Evolutionary conservation across 64 coral and sea anemone genomes (phyloP).

Genomic region (Platygyra sinensis): DNA sequence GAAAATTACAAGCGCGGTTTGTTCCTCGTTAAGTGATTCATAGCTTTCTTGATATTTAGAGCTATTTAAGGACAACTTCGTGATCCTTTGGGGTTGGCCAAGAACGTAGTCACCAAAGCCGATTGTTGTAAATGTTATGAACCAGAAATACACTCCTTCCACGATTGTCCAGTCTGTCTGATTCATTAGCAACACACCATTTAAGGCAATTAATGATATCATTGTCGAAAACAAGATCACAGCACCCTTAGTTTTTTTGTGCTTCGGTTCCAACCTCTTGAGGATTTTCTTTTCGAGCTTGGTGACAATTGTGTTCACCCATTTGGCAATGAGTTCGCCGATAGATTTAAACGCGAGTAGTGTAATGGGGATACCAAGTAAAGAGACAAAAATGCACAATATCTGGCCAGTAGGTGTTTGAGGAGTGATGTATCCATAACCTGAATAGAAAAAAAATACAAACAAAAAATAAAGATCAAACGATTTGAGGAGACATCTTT

Average conservation of each 20-base stretch:
- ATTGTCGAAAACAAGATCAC: conserved; percentile 16
- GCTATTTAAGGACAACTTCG: neutral
- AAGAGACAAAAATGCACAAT: neutral
- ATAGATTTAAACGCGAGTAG: conserved; percentile 15
- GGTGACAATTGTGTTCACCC: conserved; percentile 3
- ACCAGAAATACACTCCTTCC: conserved; percentile 54
- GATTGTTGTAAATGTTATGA: conserved; percentile 62
- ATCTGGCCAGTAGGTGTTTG: conserved; percentile 10
- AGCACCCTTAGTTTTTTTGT: conserved; percentile 37
- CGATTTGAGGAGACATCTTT: too few relatives aligned
- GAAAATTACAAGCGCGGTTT: neutral
- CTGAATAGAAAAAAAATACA: neutral
- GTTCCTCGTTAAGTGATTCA: neutral
- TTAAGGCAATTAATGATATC: neutral
- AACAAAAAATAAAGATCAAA: neutral
- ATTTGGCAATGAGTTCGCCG: conserved; percentile 34
- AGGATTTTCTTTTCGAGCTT: conserved; percentile 40
- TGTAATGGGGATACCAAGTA: conserved; percentile 34
- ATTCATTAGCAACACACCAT: neutral
- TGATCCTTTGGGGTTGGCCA: neutral
- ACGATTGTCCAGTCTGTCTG: neutral
- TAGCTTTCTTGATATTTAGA: neutral
- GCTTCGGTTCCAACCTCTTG: neutral
- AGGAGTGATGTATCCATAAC: conserved; percentile 41
- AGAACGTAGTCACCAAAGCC: conserved; percentile 66